Evolutionary conservation across 1,140 invertebrate genomes (phyloP), one percentile per base, ranked within the genome.

Genomic region (Macrostomum lignano): DNA sequence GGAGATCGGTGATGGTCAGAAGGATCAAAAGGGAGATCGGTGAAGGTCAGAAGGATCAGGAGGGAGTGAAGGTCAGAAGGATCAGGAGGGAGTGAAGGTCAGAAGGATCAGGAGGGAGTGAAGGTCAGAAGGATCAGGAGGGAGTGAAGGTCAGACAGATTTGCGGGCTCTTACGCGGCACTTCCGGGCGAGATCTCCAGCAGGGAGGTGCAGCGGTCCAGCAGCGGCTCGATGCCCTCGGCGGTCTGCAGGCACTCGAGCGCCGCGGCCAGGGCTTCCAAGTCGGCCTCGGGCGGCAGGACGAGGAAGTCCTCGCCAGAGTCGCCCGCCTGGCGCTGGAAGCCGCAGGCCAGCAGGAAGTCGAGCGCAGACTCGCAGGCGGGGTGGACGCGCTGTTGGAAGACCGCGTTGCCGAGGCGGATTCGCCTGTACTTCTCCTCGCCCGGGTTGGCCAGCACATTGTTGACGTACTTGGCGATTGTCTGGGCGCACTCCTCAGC

Each of bases 401-500:
- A 72, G 35, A 64, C 60, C 62, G 69, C 71, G 54, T 84, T 91
- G 3, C 65, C 67, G 57, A 74, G 66, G 37, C 78, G 61, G 37
- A 91, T 86, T 61, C 76, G 81, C 40, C 70, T 70, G 54, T 71
- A 88, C 47, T 88, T 91, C 42, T 75, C 70, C 44, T 84, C 75
- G 6, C 63, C 60, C 1, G 77, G 78, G 57, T 81, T 67, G 11
- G 67, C 67, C 9, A 81, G 62, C 13, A 88, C 72, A 52, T 91
- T 91, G 45, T 81, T 73, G 36, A 88, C 57, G 60, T 86, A 86
- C 54, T 76, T 79, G 42, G 66, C 67, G 3, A 91, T 49, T 3
- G 74, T 79, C 42, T 82, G 73, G 6, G 81, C 65, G 48, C 81
- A 78, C 4, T 65, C 61, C 32, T 69, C 67, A 34, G 74, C 72